Percentiles rank a stretch among this genome's conserved stretches.
Evolutionary conservation across 2,888 invertebrate genomes (phyloP).

Genomic region (Geotrupes spiniger): DNA sequence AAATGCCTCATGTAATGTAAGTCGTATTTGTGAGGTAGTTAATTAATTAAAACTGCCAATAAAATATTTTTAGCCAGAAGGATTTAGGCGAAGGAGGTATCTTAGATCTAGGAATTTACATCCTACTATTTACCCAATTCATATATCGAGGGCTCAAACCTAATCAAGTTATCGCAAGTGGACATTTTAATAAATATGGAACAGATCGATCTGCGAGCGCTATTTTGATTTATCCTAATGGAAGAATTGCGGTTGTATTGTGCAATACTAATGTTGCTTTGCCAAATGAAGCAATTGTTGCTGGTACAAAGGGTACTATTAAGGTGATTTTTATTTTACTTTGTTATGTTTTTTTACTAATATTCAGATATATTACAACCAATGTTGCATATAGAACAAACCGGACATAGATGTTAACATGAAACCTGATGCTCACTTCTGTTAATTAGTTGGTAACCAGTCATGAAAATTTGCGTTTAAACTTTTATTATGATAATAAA

Average conservation of each 20-base stretch:
- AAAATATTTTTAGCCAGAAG: conserved; percentile 31
- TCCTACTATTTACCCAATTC: conserved; percentile 68
- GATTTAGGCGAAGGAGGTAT: conserved; percentile 73
- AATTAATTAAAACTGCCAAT: conserved; percentile 4
- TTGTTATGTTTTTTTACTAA: too few species aligned
- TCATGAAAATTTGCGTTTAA: too few species aligned
- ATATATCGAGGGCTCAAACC: conserved; percentile 70
- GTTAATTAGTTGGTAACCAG: too few species aligned
- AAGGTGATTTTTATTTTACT: too few species aligned
- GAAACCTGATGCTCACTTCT: too few species aligned
- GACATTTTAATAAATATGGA: conserved; percentile 67
- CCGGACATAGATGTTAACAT: too few species aligned
- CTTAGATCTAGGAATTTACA: conserved; percentile 75
- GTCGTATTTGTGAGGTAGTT: conserved; percentile 27
- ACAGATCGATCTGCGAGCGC: conserved; percentile 68
- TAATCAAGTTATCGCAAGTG: conserved; percentile 62
- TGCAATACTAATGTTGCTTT: conserved; percentile 59
- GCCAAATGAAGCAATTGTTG: conserved; percentile 62
- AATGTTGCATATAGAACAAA: too few species aligned
- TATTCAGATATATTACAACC: too few species aligned
- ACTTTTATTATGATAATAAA: too few species aligned
- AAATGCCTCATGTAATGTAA: conserved; percentile 65
- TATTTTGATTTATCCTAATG: conserved; percentile 63
- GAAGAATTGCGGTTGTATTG: conserved; percentile 62
- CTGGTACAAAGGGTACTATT: conserved; percentile 68